Evolutionary conservation across 2,888 invertebrate species (phyloP), one percentile per base, ranked within the genome.

Genomic region (Antheraea yamamai): DNA sequence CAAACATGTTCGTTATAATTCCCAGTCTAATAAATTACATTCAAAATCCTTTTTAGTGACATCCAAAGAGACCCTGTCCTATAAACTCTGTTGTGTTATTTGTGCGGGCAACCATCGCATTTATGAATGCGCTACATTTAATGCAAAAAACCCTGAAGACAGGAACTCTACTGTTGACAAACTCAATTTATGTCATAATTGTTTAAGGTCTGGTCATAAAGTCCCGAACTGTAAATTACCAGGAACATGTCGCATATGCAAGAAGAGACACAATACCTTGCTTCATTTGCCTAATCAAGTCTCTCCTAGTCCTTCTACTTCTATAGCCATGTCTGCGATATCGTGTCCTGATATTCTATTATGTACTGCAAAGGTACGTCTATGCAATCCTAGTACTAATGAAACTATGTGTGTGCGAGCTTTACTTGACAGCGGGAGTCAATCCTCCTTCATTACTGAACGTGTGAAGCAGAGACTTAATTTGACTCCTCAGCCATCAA

Each of bases 361-460:
- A 7, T 64, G 26, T 64, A 76, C 74, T 20, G 74, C 74, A 47
- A 74, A 66, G 20, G 73, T 76, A 26, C 68, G 30, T 4, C 47
- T 76, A n/a, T 74, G 68, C 20, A 76, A 71, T 52, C 78, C 75
- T n/a, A 66, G 55, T 35, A 74, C 76, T 35, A 74, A 75, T 51
- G 72, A 75, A 47, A 68, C 75, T 71, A 55, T 70, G 14, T 75
- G 55, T 64, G 73, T 75, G 39, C 77, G 71, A 47, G 76, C 73
- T 61, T 73, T 74, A 73, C 75, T 75, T 58, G 73, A 73, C 26
- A 76, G 76, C 58, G 72, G 76, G 71, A 76, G 76, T 58, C 75
- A 76, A 70, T 76, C 73, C 66, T 76, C 76, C 55, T 77, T 76
- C 73, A 78, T 77, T 68, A 77, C 75, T 71, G 73, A 76, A 35